Base-by-base conservation (phyloP, 23 tunicate genomes). In the Ciona savignyi region DNA sequence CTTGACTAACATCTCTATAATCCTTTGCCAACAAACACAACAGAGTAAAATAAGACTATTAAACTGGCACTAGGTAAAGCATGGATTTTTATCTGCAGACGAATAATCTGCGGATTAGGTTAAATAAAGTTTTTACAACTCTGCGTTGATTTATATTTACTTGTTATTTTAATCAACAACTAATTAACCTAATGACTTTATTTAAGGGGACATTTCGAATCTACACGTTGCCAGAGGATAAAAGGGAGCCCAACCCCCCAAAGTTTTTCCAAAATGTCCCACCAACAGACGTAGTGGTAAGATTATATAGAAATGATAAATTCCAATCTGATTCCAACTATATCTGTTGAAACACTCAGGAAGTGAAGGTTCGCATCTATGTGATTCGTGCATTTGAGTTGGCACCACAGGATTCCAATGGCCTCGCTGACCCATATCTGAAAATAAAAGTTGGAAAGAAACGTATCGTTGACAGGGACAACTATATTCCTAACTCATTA, bases 351-450 rank as follows among this genome's bases (percentile, higher is more conserved):
- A 42, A 19, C 15, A 62, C 25, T 29, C 62, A 89, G 96, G 96
- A 89, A 1, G 75, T 89, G 3, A 83, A 83, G 70, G 77, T 80
- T 25, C 78, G 82, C 2, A 70, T 90, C 32, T 90, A 90, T 66
- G 85, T 90, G 27, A 84, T 90, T n/a, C 77, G 97, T 69, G 97
- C 86, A 35, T 78, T 62, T 33, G 97, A 90, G 27, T 85, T 90
- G 25, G 89, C 97, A 30, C 97, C 97, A 23, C 89, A 90, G 35
- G 97, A 90, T 79, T 71, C 86, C 6, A 90, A 90, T 69, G 97
- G 97, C 9, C 70, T 90, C 15, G 85, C 97, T 51, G 97, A 90
- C 73, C 97, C 97, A 0, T 90, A 83, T 66, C 72, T 90, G 51
- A 90, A 90, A 70, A 83, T 90, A 78, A 90, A 90, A 63, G 85